Conservation (phyloP, 2,888 invertebrate species). For the Molorchus minor region DNA sequence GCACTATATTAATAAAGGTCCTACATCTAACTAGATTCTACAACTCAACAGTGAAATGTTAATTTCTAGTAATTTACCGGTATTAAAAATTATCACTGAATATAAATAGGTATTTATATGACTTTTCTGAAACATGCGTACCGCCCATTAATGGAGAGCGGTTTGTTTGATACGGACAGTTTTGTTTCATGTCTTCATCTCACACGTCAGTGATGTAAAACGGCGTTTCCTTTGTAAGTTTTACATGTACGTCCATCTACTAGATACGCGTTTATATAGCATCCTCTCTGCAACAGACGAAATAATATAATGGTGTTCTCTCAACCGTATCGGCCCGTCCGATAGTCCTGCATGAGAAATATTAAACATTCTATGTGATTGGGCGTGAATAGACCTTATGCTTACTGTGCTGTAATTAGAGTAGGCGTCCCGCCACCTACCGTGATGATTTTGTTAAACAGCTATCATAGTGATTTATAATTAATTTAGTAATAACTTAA, state of each 20-base stretch:
- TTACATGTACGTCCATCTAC: slow-evolving; percentile 1
- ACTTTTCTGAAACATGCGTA: too few species aligned
- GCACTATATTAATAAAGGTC: too few species aligned
- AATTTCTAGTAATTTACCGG: too few species aligned
- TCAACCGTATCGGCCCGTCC: slow-evolving; percentile 9
- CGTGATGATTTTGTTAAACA: slow-evolving; percentile 36
- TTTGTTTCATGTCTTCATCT: too few species aligned
- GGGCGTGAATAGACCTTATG: slow-evolving; percentile 26
- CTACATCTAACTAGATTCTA: too few species aligned
- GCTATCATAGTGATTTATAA: slow-evolving; percentile 29
- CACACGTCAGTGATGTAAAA: too few species aligned
- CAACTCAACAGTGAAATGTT: too few species aligned
- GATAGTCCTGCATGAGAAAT: slow-evolving; percentile 28
- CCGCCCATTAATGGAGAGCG: too few species aligned
- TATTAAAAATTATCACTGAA: too few species aligned
- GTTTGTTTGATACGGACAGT: too few species aligned
- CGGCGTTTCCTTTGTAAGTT: background rate
- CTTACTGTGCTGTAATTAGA: slow-evolving; percentile 31
- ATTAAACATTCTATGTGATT: slow-evolving; percentile 29
- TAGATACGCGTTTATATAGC: background rate
- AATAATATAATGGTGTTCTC: slow-evolving; percentile 1
- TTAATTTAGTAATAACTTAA: slow-evolving; percentile 37
- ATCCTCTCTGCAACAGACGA: background rate
- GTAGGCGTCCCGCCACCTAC: slow-evolving; percentile 41
- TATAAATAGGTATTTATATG: too few species aligned